Conservation (phyloP, 2,797 vertebrate species). For the Pachyuromys duprasi region DNA sequence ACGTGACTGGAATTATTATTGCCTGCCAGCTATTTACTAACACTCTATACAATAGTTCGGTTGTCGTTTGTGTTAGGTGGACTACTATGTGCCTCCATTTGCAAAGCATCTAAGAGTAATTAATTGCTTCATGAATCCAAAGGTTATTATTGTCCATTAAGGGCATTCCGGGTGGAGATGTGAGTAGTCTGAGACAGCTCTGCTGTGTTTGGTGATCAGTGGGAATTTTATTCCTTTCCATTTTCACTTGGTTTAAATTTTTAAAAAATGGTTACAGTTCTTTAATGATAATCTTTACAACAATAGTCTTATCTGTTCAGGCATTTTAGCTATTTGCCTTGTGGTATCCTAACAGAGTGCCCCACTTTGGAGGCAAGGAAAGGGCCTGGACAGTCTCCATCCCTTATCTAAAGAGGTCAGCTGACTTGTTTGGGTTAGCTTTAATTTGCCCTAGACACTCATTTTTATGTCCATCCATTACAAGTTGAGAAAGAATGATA, state of each 20-base stretch:
- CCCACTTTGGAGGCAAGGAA: slow-evolving; percentile 82
- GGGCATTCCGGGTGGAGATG: slow-evolving; percentile 82
- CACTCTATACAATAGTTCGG: slow-evolving; percentile 92
- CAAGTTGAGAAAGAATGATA: slow-evolving; percentile 93
- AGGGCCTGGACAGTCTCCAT: neutral
- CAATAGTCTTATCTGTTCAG: slow-evolving; percentile 91
- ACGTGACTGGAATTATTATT: neutral
- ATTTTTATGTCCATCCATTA: slow-evolving; percentile 92
- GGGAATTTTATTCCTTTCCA: neutral
- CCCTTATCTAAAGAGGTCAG: slow-evolving; percentile 86
- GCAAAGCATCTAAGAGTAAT: slow-evolving; percentile 88
- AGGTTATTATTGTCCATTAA: slow-evolving; percentile 89
- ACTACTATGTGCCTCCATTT: slow-evolving; percentile 94
- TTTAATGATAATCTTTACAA: slow-evolving; percentile 91
- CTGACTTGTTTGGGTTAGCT: slow-evolving; percentile 92
- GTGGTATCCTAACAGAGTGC: slow-evolving; percentile 94
- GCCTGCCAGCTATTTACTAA: neutral
- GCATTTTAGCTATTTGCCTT: slow-evolving; percentile 91
- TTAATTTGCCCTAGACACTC: slow-evolving; percentile 92
- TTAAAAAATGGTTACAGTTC: slow-evolving; percentile 90
- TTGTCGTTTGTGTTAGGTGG: slow-evolving; percentile 93
- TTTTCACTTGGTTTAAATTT: slow-evolving; percentile 92
- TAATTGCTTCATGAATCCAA: slow-evolving; percentile 92
- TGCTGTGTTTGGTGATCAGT: slow-evolving; percentile 75
- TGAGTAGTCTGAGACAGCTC: slow-evolving; percentile 92